Conservation (phyloP, 2,113 vertebrate species). For the Eurypyga helias region DNA sequence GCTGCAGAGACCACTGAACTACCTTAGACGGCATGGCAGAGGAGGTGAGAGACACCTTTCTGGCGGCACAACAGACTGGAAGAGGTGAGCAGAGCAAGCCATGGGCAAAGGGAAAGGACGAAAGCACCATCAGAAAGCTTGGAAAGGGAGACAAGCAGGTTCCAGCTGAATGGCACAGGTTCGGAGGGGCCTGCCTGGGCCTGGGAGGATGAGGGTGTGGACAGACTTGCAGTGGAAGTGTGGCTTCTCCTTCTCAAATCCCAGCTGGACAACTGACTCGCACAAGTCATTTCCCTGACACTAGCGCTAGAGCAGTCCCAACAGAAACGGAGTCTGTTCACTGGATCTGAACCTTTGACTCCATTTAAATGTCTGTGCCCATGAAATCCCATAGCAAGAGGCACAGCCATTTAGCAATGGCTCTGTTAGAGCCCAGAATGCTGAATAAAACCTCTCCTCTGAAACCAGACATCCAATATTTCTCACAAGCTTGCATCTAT, state of each 20-base stretch:
- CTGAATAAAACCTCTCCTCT: neutral
- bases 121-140: neutral
- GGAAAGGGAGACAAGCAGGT: neutral
- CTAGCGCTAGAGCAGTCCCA: neutral
- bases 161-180: neutral
- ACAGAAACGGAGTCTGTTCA: neutral
- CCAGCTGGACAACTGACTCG: neutral
- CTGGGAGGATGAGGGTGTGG: neutral
- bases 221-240: accelerated
- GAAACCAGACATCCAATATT: neutral
- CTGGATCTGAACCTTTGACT: neutral
- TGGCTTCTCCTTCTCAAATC: neutral
- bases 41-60: neutral
- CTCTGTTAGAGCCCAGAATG: neutral
- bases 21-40: accelerated
- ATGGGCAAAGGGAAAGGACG: neutral
- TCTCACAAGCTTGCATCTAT: neutral
- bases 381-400: neutral
- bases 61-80: neutral
- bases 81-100: neutral
- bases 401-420: neutral
- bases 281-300: neutral
- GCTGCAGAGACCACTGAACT: neutral
- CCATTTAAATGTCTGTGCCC: neutral
- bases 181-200: accelerated